Evolutionary conservation across 2,797 vertebrate species (phyloP), one percentile per base, ranked within the genome.

Genomic region (Psittacula derbiana): DNA sequence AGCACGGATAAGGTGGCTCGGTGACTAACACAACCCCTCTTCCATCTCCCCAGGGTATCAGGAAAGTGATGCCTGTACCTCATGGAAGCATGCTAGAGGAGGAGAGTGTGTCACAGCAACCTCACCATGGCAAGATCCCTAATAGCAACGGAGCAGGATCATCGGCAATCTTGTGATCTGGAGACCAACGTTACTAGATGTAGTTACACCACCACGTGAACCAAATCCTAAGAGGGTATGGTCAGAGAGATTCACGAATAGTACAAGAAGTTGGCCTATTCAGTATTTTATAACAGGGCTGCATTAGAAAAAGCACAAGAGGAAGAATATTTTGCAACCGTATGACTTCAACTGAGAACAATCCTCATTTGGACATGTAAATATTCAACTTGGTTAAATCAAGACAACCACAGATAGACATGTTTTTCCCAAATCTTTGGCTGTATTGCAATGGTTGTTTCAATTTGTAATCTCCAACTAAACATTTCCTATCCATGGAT

Each of bases 361-460:
- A 88, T 69, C 73, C 40, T 82, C 43, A 62, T 91, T 58, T 84
- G 90, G 92, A 89, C 95, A 88, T 52, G 66, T 36, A 92, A 96
- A 93, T 95, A 91, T 41, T 97, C 90, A 90, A 72, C 62, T 90
- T 98, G 85, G 93, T 96, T 98, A 98, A 98, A 98, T 98, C 97
- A 98, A 98, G 98, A 98, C 98, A 98, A 98, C 96, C 98, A 98
- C 98, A 98, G 97, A 92, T 97, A 96, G 88, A 97, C 96, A 90
- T 96, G 95, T 98, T 98, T 98, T 98, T 98, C 98, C 98, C 98
- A 98, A 98, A 98, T 98, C 98, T 98, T 98, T 98, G 97, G 97
- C 98, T 99, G 98, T 99, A 99, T 99, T 99, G 98, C 98, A 98
- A 98, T 98, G 97, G 97, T 98, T 98, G 99, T 98, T 99, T 99